Base-by-base conservation (phyloP, 2,888 invertebrate species). In the Pyrrhia umbra region DNA sequence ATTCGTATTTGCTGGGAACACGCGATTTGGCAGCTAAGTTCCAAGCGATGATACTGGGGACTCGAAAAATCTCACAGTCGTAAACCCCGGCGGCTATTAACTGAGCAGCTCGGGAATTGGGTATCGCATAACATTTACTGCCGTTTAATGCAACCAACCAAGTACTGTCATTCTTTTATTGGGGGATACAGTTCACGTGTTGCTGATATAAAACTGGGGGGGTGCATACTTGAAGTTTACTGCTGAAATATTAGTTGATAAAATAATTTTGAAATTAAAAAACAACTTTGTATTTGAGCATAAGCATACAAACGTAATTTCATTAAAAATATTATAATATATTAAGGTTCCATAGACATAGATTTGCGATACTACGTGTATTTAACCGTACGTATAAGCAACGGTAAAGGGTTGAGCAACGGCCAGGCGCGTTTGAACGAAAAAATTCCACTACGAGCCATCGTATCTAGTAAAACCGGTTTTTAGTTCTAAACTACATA, bases 361-460 rank as follows among this genome's bases (percentile, higher is more conserved):
- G 25, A 37, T 66, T 57, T 57, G 47, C 51, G 50, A 42, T 57
- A 34, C 40, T 47, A 49, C n/a, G 45, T 52, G 34, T 54, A 63
- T 30, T 49, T 40, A 63, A 51, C 46, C 61, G 56, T 57, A 51
- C 37, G 42, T 42, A 59, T 61, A 51, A 30, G 42, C 65, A 74
- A 70, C 80, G 75, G 73, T 69, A 75, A 65, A 77, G 79, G 79
- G 75, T 79, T 73, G 63, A 62, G 74, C 68, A 79, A 75, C 57
- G 61, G 56, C 51, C 54, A 50, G 75, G 73, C 75, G 73, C 75
- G 68, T 75, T 77, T 77, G 62, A 79, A 79, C 82, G 83, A 87
- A 91, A 93, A 92, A 88, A 91, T 91, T 92, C 92, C 92, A 92
- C 88, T 84, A 85, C 85, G 80, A 84, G 83, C 84, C 85, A 86